A percentile compares a stretch with the other conserved stretches of the same genome.
These are phyloP conservation scores for Papilio glaucus DNA, from an alignment of 1,140 invertebrate genomes.

Conservation along the genomic window DNA sequence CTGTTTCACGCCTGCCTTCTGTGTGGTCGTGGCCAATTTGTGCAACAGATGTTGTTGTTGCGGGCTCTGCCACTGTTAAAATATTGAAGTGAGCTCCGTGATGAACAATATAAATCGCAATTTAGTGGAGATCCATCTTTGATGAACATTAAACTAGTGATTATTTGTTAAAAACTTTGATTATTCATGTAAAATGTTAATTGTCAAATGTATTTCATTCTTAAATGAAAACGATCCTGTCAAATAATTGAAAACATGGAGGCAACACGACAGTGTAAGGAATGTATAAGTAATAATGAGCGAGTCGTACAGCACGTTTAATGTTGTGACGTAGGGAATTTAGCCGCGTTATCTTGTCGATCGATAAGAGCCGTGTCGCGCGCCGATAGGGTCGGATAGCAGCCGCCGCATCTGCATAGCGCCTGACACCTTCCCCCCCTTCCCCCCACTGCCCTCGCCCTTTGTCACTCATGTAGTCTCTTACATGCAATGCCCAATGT, in stretches of 20 bases:
- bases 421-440: background rate
- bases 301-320: slow-evolving; percentile 3
- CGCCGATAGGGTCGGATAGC: slow-evolving; percentile 7
- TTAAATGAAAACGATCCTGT: background rate
- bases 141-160: too few relatives aligned
- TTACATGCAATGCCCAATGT: too few relatives aligned
- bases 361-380: slow-evolving; percentile 28
- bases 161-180: too few relatives aligned
- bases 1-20: too few relatives aligned
- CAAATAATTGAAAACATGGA: background rate
- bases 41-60: too few relatives aligned
- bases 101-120: too few relatives aligned
- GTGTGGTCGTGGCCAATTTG: too few relatives aligned
- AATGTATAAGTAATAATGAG: slow-evolving; percentile 3
- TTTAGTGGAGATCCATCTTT: too few relatives aligned
- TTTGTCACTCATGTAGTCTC: background rate
- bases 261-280: background rate
- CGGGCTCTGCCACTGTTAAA: too few relatives aligned
- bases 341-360: slow-evolving; percentile 29
- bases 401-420: slow-evolving; percentile 27
- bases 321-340: slow-evolving; percentile 31
- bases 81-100: too few relatives aligned
- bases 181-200: background rate
- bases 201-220: background rate
- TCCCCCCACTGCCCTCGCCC: background rate